Evolutionary conservation across 1,140 invertebrate species (phyloP).

Genomic region (Vanessa tameamea): DNA sequence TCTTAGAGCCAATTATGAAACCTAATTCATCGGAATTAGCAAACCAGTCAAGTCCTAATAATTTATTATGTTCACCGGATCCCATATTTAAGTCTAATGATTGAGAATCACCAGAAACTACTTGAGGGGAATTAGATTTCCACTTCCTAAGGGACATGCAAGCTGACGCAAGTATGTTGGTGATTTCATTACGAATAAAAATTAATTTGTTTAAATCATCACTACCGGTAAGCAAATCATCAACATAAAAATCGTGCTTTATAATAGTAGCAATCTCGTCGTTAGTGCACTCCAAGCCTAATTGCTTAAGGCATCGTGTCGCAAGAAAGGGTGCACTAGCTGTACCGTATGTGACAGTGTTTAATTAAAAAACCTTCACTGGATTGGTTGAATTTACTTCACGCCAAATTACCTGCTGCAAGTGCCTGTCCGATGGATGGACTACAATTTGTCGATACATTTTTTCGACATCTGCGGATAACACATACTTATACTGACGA

Average conservation of each 20-base stretch:
- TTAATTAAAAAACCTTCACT: not conserved
- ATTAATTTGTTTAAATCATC: constrained; percentile 25
- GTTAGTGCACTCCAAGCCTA: constrained; percentile 24
- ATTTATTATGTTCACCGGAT: constrained; percentile 29
- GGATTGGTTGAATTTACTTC: not conserved
- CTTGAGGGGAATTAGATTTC: constrained; percentile 28
- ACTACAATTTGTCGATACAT: constrained; percentile 32
- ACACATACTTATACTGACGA: constrained; percentile 31
- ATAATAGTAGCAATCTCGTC: constrained; percentile 16
- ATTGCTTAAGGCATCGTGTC: constrained; percentile 29
- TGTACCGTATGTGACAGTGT: constrained; percentile 7
- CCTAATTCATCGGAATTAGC: no score
- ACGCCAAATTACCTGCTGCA: not conserved
- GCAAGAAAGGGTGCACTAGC: constrained; percentile 32
- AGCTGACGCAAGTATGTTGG: constrained; percentile 24
- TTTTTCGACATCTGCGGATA: constrained; percentile 33
- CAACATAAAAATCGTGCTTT: constrained; percentile 33
- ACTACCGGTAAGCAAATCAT: constrained; percentile 36
- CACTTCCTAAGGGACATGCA: constrained; percentile 39
- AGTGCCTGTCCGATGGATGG: not conserved
- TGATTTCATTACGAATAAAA: constrained; percentile 27
- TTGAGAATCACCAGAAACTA: constrained; percentile 17
- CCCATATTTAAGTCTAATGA: constrained; percentile 40
- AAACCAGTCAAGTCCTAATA: constrained; percentile 38
- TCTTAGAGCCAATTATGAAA: no score